Base-by-base conservation (phyloP, 1,140 invertebrate genomes). In the Gonioctena quinquepunctata region DNA sequence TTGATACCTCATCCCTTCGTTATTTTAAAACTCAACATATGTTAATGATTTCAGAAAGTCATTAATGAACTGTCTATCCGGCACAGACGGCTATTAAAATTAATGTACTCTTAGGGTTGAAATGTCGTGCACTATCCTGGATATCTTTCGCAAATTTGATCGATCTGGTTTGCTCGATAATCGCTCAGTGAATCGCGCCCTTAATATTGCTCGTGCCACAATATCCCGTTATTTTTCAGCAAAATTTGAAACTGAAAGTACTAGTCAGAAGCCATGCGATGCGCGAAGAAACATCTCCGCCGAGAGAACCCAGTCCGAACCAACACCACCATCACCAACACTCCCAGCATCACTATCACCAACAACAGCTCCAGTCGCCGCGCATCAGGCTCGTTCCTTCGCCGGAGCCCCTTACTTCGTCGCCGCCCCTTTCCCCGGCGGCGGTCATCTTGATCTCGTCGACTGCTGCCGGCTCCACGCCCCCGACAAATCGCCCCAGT, bases 231-330 rank as follows among this genome's bases (percentile, higher is more conserved):
- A n/a, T 42, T 42, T 4, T 79, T 56, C 71, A 89, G 88, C 79
- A 85, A 73, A 92, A 89, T 79, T 89, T 88, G 81, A 94, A 94
- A 86, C 88, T 91, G 65, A 95, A 95, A 86, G 87, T 94, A 80
- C 85, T 96, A 73, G 92, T 94, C 22, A 89, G 94, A 79, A 95
- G 94, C 77, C 93, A 95, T 87, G 94, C 94, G 69, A 92, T 96
- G 85, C 88, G 92, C 79, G 94, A 96, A 84, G 91, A 93, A 70
- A 89, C 92, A 62, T 95, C 93, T 22, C 93, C 94, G 13, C 93
- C 93, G 33, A 89, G 92, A 72, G 90, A 92, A 74, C 86, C 88
- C 62, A 89, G 86, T 68, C 87, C 86, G 75, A 83, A 83, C 57
- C 68, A 63, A 88, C 84, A 72, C 86, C 84, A 79, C 82, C 33